phyloP scores from a whole-genome alignment of 2,888 invertebrate genomes.

The Phrixothrix hirtus region DNA sequence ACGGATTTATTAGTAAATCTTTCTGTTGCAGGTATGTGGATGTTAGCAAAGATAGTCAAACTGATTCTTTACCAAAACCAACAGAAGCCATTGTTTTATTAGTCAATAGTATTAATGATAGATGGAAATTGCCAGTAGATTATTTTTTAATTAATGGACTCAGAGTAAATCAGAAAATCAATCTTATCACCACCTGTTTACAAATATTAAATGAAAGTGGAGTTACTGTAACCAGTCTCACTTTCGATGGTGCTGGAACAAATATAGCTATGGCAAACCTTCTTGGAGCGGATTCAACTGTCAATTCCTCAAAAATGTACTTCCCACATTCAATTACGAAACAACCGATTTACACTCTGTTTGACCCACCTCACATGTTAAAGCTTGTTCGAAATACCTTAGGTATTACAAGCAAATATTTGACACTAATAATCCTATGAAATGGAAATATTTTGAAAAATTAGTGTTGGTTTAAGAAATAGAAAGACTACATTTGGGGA shows the following conservation, averaged over 20 bases:
- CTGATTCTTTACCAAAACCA: constrained; percentile 35
- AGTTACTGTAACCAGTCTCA: constrained; percentile 31
- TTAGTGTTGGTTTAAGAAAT: constrained; percentile 35
- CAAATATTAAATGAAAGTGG: constrained; percentile 32
- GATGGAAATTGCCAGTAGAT: constrained; percentile 38
- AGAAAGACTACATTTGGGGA: constrained; percentile 31
- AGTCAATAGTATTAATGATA: constrained; percentile 29
- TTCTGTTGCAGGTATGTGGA: constrained; percentile 29
- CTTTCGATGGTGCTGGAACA: constrained; percentile 41
- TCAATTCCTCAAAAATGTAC: constrained; percentile 19
- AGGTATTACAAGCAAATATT: too few species aligned
- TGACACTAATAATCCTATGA: too few species aligned
- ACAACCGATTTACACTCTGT: constrained; percentile 29
- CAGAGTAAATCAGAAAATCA: constrained; percentile 20
- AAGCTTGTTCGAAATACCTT: constrained; percentile 36
- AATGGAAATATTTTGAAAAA: constrained; percentile 35
- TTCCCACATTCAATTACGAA: constrained; percentile 35
- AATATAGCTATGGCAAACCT: constrained; percentile 29
- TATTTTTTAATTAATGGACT: constrained; percentile 34
- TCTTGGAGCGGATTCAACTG: constrained; percentile 14
- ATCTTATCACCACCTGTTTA: constrained; percentile 30
- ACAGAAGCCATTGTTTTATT: constrained; percentile 38
- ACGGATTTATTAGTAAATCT: neutral
- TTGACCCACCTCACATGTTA: constrained; percentile 39
- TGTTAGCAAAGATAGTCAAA: constrained; percentile 32